Percentiles rank a stretch among this genome's conserved stretches.
Evolutionary conservation across 2,797 vertebrate genomes (phyloP).

Genomic region (Coccyzus lansbergi): DNA sequence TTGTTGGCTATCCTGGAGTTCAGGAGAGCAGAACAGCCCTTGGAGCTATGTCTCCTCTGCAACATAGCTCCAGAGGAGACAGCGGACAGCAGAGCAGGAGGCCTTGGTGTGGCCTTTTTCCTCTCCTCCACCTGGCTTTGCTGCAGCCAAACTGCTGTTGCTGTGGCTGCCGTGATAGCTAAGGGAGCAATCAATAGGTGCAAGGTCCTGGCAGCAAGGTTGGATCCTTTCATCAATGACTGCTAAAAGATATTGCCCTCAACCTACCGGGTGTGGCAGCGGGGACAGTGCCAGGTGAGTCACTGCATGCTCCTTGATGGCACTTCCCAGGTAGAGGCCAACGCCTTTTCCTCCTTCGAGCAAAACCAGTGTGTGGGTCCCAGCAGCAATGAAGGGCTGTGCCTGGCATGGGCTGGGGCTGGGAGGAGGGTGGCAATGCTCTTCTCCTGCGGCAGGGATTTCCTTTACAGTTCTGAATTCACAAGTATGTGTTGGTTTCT

Average conservation of each 20-base stretch:
- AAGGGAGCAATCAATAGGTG: fast-evolving
- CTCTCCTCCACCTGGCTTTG: background rate
- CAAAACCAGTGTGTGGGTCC: fast-evolving
- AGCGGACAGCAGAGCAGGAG: background rate
- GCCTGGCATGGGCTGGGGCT: background rate
- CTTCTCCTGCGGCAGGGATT: fast-evolving
- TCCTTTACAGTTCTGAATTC: background rate
- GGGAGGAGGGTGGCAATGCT: background rate
- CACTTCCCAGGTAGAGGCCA: background rate
- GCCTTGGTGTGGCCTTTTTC: too few relatives aligned
- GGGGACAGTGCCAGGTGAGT: background rate
- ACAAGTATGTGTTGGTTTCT: fast-evolving
- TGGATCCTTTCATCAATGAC: background rate
- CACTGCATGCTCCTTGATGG: background rate
- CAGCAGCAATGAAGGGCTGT: background rate
- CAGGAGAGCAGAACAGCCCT: background rate
- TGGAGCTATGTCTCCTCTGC: background rate
- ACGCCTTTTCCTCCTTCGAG: background rate
- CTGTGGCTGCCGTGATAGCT: fast-evolving
- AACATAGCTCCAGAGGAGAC: background rate
- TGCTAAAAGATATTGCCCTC: background rate
- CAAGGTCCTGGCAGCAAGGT: fast-evolving
- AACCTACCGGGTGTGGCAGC: fast-evolving
- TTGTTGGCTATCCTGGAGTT: fast-evolving
- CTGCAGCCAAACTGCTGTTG: background rate